Percentiles rank a stretch among this genome's conserved stretches.
Conservation (phyloP, 2,888 invertebrate species). For the Oegoconia quadripuncta region DNA sequence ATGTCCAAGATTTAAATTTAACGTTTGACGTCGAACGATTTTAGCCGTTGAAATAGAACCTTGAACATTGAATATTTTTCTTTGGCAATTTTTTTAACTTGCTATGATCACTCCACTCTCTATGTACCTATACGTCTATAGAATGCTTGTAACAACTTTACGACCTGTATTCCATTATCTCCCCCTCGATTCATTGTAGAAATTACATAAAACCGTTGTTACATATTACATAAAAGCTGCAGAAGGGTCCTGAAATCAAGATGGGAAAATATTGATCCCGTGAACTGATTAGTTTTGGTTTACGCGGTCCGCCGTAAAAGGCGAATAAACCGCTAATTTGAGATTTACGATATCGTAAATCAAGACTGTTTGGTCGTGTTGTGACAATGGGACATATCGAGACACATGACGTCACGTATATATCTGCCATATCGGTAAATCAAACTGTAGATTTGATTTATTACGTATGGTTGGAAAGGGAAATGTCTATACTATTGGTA, state of each 20-base stretch:
- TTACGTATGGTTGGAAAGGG: no score
- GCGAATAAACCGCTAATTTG: constrained; percentile 54
- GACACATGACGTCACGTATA: not conserved
- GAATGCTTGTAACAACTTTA: constrained; percentile 19
- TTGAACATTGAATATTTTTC: no score
- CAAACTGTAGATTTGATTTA: no score
- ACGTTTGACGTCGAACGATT: no score
- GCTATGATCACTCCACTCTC: no score
- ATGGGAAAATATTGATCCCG: constrained; percentile 36
- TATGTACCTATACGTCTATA: not conserved
- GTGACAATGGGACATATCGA: constrained; percentile 42
- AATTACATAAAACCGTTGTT: constrained; percentile 27
- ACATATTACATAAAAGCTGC: constrained; percentile 6
- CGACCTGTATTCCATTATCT: constrained; percentile 31
- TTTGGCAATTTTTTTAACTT: no score
- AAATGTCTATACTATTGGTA: not conserved
- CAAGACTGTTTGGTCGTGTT: constrained; percentile 49
- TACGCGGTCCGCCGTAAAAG: constrained; percentile 50
- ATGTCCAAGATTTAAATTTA: no score
- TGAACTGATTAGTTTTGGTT: constrained; percentile 59
- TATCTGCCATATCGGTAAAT: not conserved
- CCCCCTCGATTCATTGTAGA: constrained; percentile 26
- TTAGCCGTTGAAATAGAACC: no score
- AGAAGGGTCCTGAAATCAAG: constrained; percentile 25
- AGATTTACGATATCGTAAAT: constrained; percentile 65